A percentile compares a stretch with the other conserved stretches of the same genome.
Evolutionary conservation across 2,797 vertebrate genomes (phyloP).

Genomic region (Chiloscyllium punctatum): DNA sequence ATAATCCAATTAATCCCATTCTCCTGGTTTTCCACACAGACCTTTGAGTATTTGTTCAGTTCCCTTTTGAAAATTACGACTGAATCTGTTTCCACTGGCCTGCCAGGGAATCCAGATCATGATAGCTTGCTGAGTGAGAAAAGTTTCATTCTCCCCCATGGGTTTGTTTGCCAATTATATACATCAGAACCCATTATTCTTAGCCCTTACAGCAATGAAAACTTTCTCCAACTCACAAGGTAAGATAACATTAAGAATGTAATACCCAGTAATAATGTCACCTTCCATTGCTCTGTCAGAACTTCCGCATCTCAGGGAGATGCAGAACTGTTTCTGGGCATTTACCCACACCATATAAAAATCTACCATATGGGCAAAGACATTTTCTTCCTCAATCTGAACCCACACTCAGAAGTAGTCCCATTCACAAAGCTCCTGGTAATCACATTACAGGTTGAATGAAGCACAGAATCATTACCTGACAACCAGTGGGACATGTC

Average conservation of each 20-base stretch:
- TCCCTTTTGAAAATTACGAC: no score
- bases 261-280: neutral
- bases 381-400: neutral
- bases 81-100: no score
- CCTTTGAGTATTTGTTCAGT: no score
- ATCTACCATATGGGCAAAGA: neutral
- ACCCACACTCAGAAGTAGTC: neutral
- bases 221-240: neutral
- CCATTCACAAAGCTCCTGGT: neutral
- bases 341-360: neutral
- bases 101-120: no score
- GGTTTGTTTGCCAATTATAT: no score
- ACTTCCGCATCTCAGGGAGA: neutral
- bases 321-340: neutral
- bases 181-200: no score
- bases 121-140: no score
- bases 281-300: neutral
- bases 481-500: slow-evolving; percentile 45
- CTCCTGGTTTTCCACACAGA: no score
- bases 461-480: slow-evolving; percentile 53
- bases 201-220: no score
- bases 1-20: no score
- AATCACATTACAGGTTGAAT: neutral
- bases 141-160: no score
- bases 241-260: neutral